Conservation (phyloP, 2,888 invertebrate genomes). For the Ptilodon capucinus region DNA sequence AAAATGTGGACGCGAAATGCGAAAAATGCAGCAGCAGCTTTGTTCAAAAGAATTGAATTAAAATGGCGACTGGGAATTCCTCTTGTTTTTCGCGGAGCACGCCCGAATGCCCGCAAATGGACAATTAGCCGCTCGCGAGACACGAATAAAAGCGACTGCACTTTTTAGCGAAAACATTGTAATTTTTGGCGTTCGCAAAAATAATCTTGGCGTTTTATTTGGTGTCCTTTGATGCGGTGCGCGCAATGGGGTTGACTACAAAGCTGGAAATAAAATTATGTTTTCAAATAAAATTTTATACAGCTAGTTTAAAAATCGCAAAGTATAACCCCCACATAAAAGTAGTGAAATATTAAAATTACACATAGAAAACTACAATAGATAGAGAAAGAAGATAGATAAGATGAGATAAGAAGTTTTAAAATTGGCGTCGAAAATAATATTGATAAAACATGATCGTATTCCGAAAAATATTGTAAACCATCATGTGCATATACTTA, state of each 20-base stretch:
- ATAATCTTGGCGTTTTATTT: slow-evolving; percentile 17
- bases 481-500: too few species aligned
- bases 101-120: slow-evolving; percentile 75
- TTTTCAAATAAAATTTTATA: neutral
- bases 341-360: too few species aligned
- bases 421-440: too few species aligned
- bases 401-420: too few species aligned
- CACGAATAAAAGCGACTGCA: slow-evolving; percentile 36
- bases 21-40: slow-evolving; percentile 72
- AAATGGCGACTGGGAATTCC: slow-evolving; percentile 66
- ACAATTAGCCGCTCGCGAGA: slow-evolving; percentile 62
- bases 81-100: slow-evolving; percentile 67
- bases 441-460: too few species aligned
- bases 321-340: too few species aligned
- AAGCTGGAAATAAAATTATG: neutral
- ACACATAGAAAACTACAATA: too few species aligned
- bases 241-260: neutral
- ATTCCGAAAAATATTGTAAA: too few species aligned
- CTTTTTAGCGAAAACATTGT: slow-evolving; percentile 51
- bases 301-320: neutral
- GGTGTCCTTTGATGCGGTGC: slow-evolving; percentile 3
- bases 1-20: slow-evolving; percentile 49
- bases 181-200: slow-evolving; percentile 35
- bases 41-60: slow-evolving; percentile 77
- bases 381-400: too few species aligned